Conservation (phyloP, 2,113 vertebrate species). For the Lipophrys pholis region DNA sequence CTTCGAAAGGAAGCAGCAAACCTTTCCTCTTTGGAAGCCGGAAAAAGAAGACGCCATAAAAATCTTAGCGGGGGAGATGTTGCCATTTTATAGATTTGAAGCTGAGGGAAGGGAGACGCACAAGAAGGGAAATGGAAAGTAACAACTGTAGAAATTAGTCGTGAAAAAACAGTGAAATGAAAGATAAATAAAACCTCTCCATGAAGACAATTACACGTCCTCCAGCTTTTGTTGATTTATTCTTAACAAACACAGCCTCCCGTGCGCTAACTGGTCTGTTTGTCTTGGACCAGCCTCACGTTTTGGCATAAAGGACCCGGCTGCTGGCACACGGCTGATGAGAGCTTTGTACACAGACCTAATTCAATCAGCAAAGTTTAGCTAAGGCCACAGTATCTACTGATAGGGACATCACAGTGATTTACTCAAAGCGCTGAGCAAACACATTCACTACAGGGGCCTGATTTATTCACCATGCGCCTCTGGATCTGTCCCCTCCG, state of each 20-base stretch:
- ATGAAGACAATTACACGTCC: constrained; percentile 75
- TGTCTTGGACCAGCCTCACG: constrained; percentile 61
- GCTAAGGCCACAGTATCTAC: constrained; percentile 35
- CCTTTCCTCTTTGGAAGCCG: constrained; percentile 29
- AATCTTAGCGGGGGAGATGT: constrained; percentile 3
- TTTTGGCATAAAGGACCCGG: constrained; percentile 53
- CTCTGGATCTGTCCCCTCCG: constrained; percentile 14
- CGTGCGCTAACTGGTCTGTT: constrained; percentile 70
- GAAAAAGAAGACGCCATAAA: constrained; percentile 21
- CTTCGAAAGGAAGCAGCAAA: constrained; percentile 58
- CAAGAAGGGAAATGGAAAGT: constrained; percentile 6
- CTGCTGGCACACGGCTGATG: constrained; percentile 61
- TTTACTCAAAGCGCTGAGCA: constrained; percentile 57
- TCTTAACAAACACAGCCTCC: constrained; percentile 72
- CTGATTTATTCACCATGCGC: constrained; percentile 54
- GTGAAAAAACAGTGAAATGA: constrained; percentile 55
- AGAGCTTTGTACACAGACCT: constrained; percentile 51
- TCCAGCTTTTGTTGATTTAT: constrained; percentile 77
- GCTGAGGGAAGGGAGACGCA: constrained; percentile 8
- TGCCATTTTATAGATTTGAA: constrained; percentile 59
- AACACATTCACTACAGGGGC: constrained; percentile 33
- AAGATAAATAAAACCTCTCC: constrained; percentile 73
- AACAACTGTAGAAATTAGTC: constrained; percentile 57
- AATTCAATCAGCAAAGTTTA: constrained; percentile 57
- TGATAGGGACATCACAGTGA: constrained; percentile 45